These are phyloP conservation scores for Furnarius figulus DNA, from an alignment of 2,113 vertebrate genomes.

Conservation along the genomic window DNA sequence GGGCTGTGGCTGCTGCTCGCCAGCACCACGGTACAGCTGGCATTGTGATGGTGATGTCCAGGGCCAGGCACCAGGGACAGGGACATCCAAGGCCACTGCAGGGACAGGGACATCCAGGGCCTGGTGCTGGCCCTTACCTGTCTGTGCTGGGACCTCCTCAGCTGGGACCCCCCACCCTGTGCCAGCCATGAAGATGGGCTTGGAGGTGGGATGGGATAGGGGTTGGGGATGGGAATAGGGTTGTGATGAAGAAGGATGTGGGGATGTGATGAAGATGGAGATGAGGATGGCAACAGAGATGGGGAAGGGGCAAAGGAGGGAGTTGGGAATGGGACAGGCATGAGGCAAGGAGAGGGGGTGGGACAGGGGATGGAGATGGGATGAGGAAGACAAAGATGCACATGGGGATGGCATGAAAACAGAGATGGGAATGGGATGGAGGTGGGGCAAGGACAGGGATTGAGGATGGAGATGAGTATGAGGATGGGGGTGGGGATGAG, in stretches of 20 bases:
- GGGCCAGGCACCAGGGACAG: not conserved
- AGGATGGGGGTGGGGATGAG: not conserved
- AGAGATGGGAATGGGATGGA: not conserved
- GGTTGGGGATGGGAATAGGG: not conserved
- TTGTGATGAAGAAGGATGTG: not conserved
- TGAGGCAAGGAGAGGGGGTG: not conserved
- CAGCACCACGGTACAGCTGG: not conserved
- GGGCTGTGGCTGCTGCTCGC: accelerated
- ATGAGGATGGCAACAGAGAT: not conserved
- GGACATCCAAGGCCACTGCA: no score
- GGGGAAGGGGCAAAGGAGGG: not conserved
- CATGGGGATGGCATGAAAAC: not conserved
- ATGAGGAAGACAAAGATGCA: not conserved
- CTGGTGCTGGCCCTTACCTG: not conserved
- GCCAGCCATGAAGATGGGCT: not conserved
- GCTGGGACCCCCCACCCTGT: not conserved
- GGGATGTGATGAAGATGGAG: not conserved
- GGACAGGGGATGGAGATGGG: not conserved
- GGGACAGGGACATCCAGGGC: not conserved
- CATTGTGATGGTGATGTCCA: not conserved
- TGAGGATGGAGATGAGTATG: not conserved
- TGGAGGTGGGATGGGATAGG: no score
- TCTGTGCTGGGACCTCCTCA: not conserved
- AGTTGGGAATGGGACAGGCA: no score
- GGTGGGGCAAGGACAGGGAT: not conserved